phyloP scores from a whole-genome alignment of 2,113 vertebrate species.

The Falco punctatus region DNA sequence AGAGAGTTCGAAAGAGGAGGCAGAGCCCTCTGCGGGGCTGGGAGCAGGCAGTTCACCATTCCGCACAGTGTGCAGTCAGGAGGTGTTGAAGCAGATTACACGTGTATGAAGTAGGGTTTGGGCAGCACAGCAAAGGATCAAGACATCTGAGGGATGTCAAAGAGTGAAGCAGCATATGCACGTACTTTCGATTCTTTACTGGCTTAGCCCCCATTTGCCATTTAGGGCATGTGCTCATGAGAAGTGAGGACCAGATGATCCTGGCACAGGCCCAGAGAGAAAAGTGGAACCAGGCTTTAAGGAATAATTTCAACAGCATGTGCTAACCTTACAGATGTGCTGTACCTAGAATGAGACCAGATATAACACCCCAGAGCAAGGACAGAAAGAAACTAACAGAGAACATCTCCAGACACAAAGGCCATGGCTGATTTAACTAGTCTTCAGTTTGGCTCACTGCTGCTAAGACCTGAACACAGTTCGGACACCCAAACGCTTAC shows the following conservation, averaged over 20 bases:
- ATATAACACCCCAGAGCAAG: neutral
- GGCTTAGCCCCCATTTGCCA: neutral
- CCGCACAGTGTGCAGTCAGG: neutral
- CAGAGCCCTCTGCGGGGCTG: neutral
- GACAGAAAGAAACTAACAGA: neutral
- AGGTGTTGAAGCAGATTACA: neutral
- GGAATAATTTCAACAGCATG: neutral
- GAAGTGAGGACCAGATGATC: neutral
- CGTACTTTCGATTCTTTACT: neutral
- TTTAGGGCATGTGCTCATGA: neutral
- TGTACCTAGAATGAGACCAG: neutral
- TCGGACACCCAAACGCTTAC: neutral
- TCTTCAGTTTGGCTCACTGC: neutral
- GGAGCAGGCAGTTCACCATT: neutral
- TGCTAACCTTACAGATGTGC: neutral
- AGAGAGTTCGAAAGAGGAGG: neutral
- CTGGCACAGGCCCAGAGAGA: neutral
- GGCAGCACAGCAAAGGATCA: neutral
- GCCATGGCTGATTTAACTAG: neutral
- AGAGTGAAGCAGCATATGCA: neutral
- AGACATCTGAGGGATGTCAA: neutral
- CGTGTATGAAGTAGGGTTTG: fast-evolving
- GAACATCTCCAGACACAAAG: neutral
- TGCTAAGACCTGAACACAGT: neutral
- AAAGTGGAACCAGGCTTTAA: neutral